phyloP scores from a whole-genome alignment of 2,797 vertebrate genomes.

The Chelon auratus region DNA sequence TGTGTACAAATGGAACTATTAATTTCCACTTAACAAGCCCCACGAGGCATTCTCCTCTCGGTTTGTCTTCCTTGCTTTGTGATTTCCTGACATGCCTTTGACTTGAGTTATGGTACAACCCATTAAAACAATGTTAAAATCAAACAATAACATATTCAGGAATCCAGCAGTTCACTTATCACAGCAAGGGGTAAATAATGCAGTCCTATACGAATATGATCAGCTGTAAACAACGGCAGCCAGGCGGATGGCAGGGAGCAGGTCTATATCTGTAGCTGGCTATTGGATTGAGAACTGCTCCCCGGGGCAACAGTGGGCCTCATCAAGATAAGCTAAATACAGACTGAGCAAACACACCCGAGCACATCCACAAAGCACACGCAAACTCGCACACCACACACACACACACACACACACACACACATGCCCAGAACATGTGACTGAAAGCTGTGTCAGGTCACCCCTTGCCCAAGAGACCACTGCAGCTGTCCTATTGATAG shows the following conservation, averaged over 20 bases:
- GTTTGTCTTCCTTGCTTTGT: slow-evolving; percentile 61
- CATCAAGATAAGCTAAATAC: slow-evolving; percentile 81
- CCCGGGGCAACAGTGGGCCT: slow-evolving; percentile 66
- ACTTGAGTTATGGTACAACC: slow-evolving; percentile 66
- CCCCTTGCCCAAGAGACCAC: slow-evolving; percentile 70
- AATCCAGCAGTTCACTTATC: slow-evolving; percentile 31
- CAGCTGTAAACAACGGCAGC: slow-evolving; percentile 41
- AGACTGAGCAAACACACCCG: slow-evolving; percentile 67
- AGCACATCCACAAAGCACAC: slow-evolving; percentile 35
- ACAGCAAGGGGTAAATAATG: slow-evolving; percentile 45
- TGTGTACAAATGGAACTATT: slow-evolving; percentile 63
- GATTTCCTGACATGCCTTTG: slow-evolving; percentile 69
- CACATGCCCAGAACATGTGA: slow-evolving; percentile 66
- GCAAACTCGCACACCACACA: slow-evolving; percentile 33
- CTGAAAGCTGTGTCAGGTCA: slow-evolving; percentile 77
- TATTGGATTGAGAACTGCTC: slow-evolving; percentile 62
- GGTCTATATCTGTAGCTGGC: slow-evolving; percentile 64
- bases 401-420: slow-evolving; percentile 41
- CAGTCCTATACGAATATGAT: slow-evolving; percentile 19
- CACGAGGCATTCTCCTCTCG: slow-evolving; percentile 62
- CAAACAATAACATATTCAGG: slow-evolving; percentile 43
- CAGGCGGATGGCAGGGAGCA: slow-evolving; percentile 35
- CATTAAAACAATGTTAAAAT: slow-evolving; percentile 60
- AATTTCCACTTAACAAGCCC: slow-evolving; percentile 79
- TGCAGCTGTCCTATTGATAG: slow-evolving; percentile 84